These are phyloP conservation scores for Gari tellinella DNA, from an alignment of 2,888 invertebrate genomes.

Conservation along the genomic window DNA sequence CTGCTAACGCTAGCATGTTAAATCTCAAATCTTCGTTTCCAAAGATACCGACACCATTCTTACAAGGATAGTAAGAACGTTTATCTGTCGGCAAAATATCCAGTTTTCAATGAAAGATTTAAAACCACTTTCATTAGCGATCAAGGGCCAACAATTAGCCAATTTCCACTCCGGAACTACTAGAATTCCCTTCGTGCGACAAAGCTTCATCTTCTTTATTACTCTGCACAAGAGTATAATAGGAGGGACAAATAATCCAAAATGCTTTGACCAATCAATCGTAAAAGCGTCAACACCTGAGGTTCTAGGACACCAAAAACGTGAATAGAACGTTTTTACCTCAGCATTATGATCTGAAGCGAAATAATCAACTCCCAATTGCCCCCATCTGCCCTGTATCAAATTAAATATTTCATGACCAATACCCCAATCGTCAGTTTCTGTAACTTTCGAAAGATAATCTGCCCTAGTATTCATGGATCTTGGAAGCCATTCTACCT, in stretches of 20 bases:
- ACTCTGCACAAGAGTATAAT: slow-evolving; percentile 14
- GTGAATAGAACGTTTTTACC: not conserved
- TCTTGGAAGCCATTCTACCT: slow-evolving; percentile 16
- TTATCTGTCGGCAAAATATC: slow-evolving; percentile 10
- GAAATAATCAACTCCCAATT: not conserved
- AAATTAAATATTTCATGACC: too few relatives aligned
- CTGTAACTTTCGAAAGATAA: too few relatives aligned
- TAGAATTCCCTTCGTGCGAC: slow-evolving; percentile 1
- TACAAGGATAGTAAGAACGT: too few relatives aligned
- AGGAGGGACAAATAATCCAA: slow-evolving; percentile 19
- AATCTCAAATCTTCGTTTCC: not conserved
- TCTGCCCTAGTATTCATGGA: slow-evolving; percentile 9
- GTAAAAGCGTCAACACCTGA: not conserved
- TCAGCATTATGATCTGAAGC: not conserved
- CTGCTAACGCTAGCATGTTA: too few relatives aligned
- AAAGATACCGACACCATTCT: too few relatives aligned
- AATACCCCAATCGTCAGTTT: too few relatives aligned
- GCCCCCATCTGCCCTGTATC: not conserved
- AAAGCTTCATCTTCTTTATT: slow-evolving; percentile 18
- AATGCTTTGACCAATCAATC: not conserved
- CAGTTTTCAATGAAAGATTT: slow-evolving; percentile 5
- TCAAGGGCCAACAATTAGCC: slow-evolving; percentile 29
- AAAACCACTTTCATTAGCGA: slow-evolving; percentile 13
- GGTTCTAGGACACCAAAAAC: not conserved
- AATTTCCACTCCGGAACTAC: slow-evolving; percentile 29